Evolutionary conservation across 1,140 invertebrate genomes (phyloP), one percentile per base, ranked within the genome.

Genomic region (Drosophila equinoxialis): DNA sequence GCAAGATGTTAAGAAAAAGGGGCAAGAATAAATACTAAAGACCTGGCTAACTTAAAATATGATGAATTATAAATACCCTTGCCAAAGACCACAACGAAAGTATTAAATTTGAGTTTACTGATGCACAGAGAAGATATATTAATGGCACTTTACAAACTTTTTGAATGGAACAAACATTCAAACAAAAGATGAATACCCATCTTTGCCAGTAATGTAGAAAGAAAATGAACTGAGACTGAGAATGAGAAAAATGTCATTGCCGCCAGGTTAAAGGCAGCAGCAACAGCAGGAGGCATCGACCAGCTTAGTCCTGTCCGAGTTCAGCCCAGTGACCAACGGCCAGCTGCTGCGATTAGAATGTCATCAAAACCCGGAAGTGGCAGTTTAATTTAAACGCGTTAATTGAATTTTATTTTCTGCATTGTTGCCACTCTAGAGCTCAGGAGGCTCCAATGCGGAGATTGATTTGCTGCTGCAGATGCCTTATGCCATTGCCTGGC

Each of bases 321-420:
- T 13, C 35, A 6, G 11, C 54, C 13, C 39, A 6, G 35, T 35
- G 66, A 68, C 62, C 55, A 45, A 57, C n/a, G 17, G 20, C n/a
- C 55, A 41, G 54, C 41, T 6, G 6, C 64, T 74, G 68, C 76
- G 82, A 85, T 90, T 87, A 91, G 90, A 91, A 91, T 84, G 81
- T 91, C 84, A 91, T 89, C 89, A 91, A 91, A 90, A 91, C 81
- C 90, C 90, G 84, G 89, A 91, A 91, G 89, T 91, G 89, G 89
- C 89, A 91, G 89, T 89, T 91, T 91, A 91, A 91, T 91, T 91
- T 91, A 86, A 89, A 73, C 81, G 89, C 89, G 89, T 90, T 91
- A 91, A 91, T 91, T 91, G 89, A 91, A 91, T 91, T 91, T 90
- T 89, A 91, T 91, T 91, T 83, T 89, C 66, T 79, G 65, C 70